Evolutionary conservation across 2,888 invertebrate species (phyloP).

Genomic region (Liopterus haemorrhoidalis): DNA sequence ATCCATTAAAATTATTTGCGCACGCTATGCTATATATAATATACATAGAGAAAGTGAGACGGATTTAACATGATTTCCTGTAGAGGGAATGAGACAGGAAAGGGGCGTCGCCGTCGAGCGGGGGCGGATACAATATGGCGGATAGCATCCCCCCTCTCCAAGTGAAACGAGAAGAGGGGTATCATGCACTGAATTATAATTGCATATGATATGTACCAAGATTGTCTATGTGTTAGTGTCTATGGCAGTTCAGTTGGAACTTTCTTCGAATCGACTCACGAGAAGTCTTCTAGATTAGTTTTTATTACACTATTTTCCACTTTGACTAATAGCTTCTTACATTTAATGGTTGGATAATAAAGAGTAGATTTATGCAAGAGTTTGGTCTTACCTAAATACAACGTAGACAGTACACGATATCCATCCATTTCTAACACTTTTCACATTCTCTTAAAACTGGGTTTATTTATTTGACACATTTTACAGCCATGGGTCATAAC

Average conservation of each 20-base stretch:
- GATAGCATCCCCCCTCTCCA: slow-evolving; percentile 43
- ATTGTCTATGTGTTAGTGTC: slow-evolving; percentile 31
- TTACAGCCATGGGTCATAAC: too few species aligned
- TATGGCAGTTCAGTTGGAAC: too few species aligned
- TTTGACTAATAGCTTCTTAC: slow-evolving; percentile 12
- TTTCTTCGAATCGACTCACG: too few species aligned
- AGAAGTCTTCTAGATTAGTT: slow-evolving; percentile 15
- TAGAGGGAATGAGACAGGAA: slow-evolving; percentile 36
- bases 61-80: slow-evolving; percentile 26
- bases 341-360: too few species aligned
- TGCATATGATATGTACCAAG: slow-evolving; percentile 46
- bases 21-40: slow-evolving; percentile 42
- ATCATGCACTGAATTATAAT: slow-evolving; percentile 47
- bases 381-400: too few species aligned
- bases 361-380: too few species aligned
- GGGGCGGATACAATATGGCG: slow-evolving; percentile 48
- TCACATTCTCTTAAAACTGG: too few species aligned
- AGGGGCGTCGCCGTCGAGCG: slow-evolving; percentile 42
- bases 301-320: slow-evolving; percentile 13
- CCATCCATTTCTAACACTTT: too few species aligned
- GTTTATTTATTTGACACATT: too few species aligned
- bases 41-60: slow-evolving; percentile 41
- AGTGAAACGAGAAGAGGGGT: slow-evolving; percentile 37
- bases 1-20: slow-evolving; percentile 48
- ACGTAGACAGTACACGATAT: too few species aligned